These are phyloP conservation scores for Selenia dentaria DNA, from an alignment of 2,888 invertebrate species.

Conservation along the genomic window DNA sequence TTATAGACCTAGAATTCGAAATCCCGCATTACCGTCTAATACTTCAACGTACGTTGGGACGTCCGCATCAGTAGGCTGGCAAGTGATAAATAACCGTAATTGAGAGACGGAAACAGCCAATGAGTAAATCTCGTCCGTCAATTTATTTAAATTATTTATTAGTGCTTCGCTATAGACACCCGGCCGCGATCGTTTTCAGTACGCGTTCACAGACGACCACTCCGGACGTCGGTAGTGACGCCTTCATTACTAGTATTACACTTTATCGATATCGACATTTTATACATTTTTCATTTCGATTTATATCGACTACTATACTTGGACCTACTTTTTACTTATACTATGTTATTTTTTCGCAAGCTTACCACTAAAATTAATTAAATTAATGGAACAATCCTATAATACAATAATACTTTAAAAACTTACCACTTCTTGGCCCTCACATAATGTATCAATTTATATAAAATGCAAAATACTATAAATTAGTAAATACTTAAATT, in stretches of 20 bases:
- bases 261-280: constrained; percentile 44
- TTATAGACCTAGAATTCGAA: not conserved
- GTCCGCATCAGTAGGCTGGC: constrained; percentile 60
- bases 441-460: too few relatives aligned
- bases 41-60: constrained; percentile 48
- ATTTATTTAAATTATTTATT: constrained; percentile 85
- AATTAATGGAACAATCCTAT: too few relatives aligned
- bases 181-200: constrained; percentile 76
- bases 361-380: too few relatives aligned
- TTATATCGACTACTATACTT: too few relatives aligned
- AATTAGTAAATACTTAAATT: too few relatives aligned
- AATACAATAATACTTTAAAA: too few relatives aligned
- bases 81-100: constrained; percentile 84
- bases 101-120: constrained; percentile 84
- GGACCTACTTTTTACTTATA: too few relatives aligned
- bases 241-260: constrained; percentile 32
- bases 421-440: too few relatives aligned
- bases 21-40: constrained; percentile 40
- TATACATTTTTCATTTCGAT: not conserved
- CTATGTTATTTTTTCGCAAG: too few relatives aligned
- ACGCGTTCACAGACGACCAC: constrained; percentile 66
- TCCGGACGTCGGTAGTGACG: constrained; percentile 69
- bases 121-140: constrained; percentile 85
- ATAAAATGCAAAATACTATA: too few relatives aligned
- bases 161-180: constrained; percentile 83